Base-by-base conservation (phyloP, 2,113 vertebrate species). In the Clarias magur region DNA sequence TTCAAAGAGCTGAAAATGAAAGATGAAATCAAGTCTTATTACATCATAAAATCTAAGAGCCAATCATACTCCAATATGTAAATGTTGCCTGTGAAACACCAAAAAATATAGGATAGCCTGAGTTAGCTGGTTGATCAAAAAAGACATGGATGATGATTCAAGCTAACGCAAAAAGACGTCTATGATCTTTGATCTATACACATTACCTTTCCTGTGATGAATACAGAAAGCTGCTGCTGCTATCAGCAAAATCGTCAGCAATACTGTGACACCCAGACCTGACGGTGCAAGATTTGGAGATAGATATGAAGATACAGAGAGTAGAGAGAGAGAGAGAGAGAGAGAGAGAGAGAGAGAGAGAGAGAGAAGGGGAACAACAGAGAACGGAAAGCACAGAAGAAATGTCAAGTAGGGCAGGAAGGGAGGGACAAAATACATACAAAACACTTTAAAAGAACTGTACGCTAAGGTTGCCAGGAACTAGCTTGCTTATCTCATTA, bases 151-250 rank as follows among this genome's bases (percentile, higher is more conserved):
- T 72, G 11, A 72, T 72, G 30, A 38, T 72, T 19, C 30, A n/a
- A 73, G 17, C 70, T 21, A 38, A 42, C 21, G 10, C 17, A 42
- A 19, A 12, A 75, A 48, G 25, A 10, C 23, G 23, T 53, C 11
- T n/a, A 13, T 15, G 42, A 34, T 73, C 38, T 48, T 54, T 76
- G 17, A 84, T 27, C 53, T n/a, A 23, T 17, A 42, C 11, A 68
- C 34, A 16, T 4, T 88, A 88, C 89, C 89, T 88, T 80, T 89
- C 56, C 89, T 88, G 62, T 88, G 84, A 75, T 13, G 16, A 21
- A 85, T 80, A 75, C 16, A 34, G 80, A 70, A 83, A 80, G 8
- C 25, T 59, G 72, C 0, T 1, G 8, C 25, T 59, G 72, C 1
- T 1, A 59, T 75, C 86, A 89, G 73, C 56, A 83, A 78, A 89